Percentiles rank a stretch among this genome's conserved stretches.
phyloP scores from a whole-genome alignment of 1,140 invertebrate species.

The Apis mellifera region DNA sequence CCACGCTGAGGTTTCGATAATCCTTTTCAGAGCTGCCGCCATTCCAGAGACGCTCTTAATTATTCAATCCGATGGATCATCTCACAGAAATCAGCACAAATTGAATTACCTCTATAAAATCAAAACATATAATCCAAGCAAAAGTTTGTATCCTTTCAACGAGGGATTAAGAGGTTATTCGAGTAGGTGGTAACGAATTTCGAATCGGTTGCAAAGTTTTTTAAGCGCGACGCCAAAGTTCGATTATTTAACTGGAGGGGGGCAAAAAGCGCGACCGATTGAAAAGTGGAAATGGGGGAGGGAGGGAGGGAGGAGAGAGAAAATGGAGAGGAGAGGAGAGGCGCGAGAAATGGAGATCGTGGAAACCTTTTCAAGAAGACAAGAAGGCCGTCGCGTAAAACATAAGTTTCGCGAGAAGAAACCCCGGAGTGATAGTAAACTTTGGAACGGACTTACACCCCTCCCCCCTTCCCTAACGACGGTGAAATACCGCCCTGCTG shows the following conservation, averaged over 20 bases:
- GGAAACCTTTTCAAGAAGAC: slow-evolving; percentile 49
- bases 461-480: background rate
- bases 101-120: too few relatives aligned
- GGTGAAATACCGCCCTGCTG: background rate
- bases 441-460: slow-evolving; percentile 44
- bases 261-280: slow-evolving; percentile 25
- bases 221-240: slow-evolving; percentile 21
- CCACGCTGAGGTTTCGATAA: too few relatives aligned
- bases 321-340: background rate
- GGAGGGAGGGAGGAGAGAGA: background rate
- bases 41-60: too few relatives aligned
- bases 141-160: too few relatives aligned
- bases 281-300: slow-evolving; percentile 35
- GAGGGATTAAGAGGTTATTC: too few relatives aligned
- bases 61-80: too few relatives aligned
- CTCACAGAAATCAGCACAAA: too few relatives aligned
- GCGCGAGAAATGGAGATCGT: slow-evolving; percentile 57
- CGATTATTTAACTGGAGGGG: slow-evolving; percentile 33
- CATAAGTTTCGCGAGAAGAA: slow-evolving; percentile 61
- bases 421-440: slow-evolving; percentile 55
- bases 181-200: background rate
- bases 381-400: slow-evolving; percentile 60
- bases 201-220: slow-evolving; percentile 7
- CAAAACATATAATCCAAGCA: too few relatives aligned
- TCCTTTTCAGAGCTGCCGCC: too few relatives aligned